Percentiles rank a stretch among this genome's conserved stretches.
These are phyloP conservation scores for Rhorus exstirpatorius DNA, from an alignment of 2,888 invertebrate genomes.

Conservation along the genomic window DNA sequence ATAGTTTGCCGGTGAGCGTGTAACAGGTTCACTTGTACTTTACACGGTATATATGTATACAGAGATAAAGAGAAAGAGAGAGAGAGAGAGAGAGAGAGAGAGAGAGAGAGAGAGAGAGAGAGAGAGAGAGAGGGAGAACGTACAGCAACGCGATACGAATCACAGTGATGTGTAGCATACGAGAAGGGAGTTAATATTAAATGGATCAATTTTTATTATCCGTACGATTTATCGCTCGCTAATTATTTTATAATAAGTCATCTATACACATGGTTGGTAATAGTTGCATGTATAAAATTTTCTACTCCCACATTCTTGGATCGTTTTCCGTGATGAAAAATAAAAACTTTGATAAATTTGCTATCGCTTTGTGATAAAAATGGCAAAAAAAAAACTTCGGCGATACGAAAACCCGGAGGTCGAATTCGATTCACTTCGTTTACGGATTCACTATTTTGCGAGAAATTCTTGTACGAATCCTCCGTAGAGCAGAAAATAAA, in stretches of 20 bases:
- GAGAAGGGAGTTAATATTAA: neutral
- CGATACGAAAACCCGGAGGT: no score
- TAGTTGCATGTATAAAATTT: neutral
- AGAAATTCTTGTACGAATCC: neutral
- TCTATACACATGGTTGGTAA: neutral
- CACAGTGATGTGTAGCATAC: neutral
- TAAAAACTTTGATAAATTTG: neutral
- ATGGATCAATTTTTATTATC: neutral
- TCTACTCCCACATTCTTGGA: neutral
- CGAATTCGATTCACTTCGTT: no score
- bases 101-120: no score
- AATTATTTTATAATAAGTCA: neutral
- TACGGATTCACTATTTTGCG: neutral
- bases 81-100: no score
- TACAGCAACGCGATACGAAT: neutral
- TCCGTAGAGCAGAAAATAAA: neutral
- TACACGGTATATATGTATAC: neutral
- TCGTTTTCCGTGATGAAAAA: neutral
- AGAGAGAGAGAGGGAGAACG: neutral
- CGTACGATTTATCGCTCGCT: neutral
- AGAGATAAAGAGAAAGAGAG: neutral
- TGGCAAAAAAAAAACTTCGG: no score
- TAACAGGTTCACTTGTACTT: slow-evolving; percentile 67
- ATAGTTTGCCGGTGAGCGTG: slow-evolving; percentile 64
- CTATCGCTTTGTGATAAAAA: no score